Evolutionary conservation across 1,140 invertebrate species (phyloP).

Genomic region (Globodera rostochiensis): DNA sequence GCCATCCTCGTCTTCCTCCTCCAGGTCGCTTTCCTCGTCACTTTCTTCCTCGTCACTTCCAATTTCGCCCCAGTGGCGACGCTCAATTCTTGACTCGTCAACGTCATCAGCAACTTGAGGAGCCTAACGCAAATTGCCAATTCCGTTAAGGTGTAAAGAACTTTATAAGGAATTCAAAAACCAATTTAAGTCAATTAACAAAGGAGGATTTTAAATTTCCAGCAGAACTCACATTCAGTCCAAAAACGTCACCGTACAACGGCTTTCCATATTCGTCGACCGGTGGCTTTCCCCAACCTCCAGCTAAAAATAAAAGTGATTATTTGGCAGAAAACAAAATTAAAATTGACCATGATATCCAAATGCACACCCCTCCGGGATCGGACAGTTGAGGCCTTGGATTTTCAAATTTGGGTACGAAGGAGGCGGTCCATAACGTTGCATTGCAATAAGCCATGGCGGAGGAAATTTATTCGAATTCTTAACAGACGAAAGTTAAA

Average conservation of each 20-base stretch:
- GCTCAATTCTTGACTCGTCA: conserved; percentile 85
- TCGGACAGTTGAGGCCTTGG: conserved; percentile 86
- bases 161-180: too few relatives aligned
- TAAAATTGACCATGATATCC: conserved; percentile 78
- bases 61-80: conserved; percentile 92
- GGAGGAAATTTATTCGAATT: conserved; percentile 75
- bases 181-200: conserved; percentile 5
- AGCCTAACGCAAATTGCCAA: conserved; percentile 7
- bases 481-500: conserved; percentile 23
- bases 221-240: conserved; percentile 66
- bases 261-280: conserved; percentile 97
- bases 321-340: neutral
- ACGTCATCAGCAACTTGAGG: conserved; percentile 56
- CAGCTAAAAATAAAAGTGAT: conserved; percentile 82
- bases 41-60: conserved; percentile 85
- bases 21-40: conserved; percentile 73
- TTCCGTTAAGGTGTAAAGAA: too few relatives aligned
- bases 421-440: conserved; percentile 96
- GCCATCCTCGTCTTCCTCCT: conserved; percentile 72
- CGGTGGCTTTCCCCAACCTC: conserved; percentile 82
- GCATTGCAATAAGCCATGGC: conserved; percentile 99
- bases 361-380: conserved; percentile 93
- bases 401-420: conserved; percentile 98
- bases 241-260: conserved; percentile 98
- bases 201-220: neutral